Conservation (phyloP, 2,113 vertebrate species). For the Myotis davidii region DNA sequence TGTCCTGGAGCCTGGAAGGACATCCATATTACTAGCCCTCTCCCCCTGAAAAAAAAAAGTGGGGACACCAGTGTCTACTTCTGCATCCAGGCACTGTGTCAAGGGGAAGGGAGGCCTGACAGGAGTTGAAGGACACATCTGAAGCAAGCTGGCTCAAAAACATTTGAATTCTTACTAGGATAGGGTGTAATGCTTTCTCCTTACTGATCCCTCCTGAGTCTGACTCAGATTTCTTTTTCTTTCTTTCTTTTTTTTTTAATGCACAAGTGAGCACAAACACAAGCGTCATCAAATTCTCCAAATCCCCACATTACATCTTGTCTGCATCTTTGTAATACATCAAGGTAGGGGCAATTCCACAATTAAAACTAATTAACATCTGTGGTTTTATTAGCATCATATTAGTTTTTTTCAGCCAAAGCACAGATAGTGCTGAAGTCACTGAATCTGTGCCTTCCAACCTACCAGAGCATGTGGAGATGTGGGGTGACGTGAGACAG, state of each 20-base stretch:
- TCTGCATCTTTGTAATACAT: not conserved
- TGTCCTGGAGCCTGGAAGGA: not conserved
- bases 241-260: not conserved
- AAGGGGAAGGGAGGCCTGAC: not conserved
- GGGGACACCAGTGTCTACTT: not conserved
- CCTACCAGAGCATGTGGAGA: fast-evolving
- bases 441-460: not conserved
- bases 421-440: not conserved
- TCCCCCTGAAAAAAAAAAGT: too few relatives aligned
- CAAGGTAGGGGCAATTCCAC: not conserved
- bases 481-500: fast-evolving
- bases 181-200: fast-evolving
- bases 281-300: not conserved
- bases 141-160: not conserved
- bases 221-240: not conserved
- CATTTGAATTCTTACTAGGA: not conserved
- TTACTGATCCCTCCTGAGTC: not conserved
- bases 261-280: not conserved
- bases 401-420: not conserved
- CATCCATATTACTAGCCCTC: not conserved
- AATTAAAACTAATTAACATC: not conserved
- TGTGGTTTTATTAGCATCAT: not conserved
- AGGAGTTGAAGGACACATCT: fast-evolving
- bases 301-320: not conserved
- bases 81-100: not conserved